phyloP scores from a whole-genome alignment of 1,140 invertebrate species.

The Cherax quadricarinatus region DNA sequence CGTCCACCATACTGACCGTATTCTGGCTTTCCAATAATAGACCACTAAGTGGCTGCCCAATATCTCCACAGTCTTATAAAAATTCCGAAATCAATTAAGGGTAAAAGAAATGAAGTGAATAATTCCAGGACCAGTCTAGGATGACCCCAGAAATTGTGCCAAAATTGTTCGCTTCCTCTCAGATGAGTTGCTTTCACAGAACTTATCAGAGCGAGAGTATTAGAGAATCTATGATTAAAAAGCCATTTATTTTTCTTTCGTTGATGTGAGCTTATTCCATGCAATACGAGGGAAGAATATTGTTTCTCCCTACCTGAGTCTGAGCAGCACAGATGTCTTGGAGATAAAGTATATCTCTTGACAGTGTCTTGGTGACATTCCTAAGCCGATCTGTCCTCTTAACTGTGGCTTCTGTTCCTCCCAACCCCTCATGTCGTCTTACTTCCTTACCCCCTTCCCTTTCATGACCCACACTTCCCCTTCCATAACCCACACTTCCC shows the following conservation, averaged over 20 bases:
- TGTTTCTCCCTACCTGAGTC: too few species aligned
- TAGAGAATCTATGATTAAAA: not conserved
- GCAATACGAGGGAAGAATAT: too few species aligned
- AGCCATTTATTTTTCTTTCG: not conserved
- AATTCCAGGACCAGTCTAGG: not conserved
- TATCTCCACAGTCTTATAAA: slow-evolving; percentile 32
- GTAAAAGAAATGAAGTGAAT: slow-evolving; percentile 19
- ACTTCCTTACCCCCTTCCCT: not conserved
- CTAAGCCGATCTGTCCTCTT: not conserved
- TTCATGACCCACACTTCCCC: not conserved
- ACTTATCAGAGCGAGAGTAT: not conserved
- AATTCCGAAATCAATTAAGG: slow-evolving; percentile 35
- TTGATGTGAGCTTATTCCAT: too few species aligned
- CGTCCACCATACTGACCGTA: not conserved
- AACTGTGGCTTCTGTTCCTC: not conserved
- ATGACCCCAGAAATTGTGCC: slow-evolving; percentile 23
- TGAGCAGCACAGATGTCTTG: too few species aligned
- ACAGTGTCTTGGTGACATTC: not conserved
- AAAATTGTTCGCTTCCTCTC: slow-evolving; percentile 1
- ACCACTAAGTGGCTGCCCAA: slow-evolving; percentile 19
- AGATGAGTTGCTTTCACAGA: not conserved
- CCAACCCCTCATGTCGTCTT: not conserved
- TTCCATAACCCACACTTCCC: not conserved
- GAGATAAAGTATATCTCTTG: not conserved
- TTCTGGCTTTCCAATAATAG: not conserved